Evolutionary conservation across 2,888 invertebrate genomes (phyloP).

Genomic region (Epicampocera succincta): DNA sequence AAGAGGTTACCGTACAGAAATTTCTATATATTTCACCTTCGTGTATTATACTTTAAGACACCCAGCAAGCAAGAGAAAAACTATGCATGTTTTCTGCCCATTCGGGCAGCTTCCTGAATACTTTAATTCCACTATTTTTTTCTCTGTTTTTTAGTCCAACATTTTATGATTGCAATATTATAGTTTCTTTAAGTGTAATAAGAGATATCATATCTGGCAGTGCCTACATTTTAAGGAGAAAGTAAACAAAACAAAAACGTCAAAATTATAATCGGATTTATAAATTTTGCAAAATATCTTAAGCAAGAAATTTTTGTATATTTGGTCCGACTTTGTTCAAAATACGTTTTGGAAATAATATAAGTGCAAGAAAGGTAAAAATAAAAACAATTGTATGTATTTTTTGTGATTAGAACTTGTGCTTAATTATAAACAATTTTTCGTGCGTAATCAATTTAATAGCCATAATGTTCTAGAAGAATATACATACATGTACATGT

Average conservation of each 20-base stretch:
- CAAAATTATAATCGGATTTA: conserved; percentile 58
- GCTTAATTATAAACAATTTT: background rate
- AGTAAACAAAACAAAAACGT: conserved; percentile 40
- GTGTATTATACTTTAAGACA: too few species aligned
- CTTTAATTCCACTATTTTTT: too few species aligned
- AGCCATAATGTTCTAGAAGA: too few species aligned
- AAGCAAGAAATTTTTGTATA: conserved; percentile 18
- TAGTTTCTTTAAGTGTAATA: too few species aligned
- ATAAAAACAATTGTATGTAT: background rate
- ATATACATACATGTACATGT: background rate
- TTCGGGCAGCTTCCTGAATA: too few species aligned
- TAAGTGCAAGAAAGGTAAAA: conserved; percentile 2
- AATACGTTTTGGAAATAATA: conserved; percentile 5
- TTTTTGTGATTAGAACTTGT: background rate
- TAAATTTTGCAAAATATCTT: conserved; percentile 33
- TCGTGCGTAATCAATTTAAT: background rate
- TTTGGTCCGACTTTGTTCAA: background rate
- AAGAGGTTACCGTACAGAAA: too few species aligned
- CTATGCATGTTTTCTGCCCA: too few species aligned
- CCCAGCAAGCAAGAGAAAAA: too few species aligned
- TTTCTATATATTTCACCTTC: too few species aligned
- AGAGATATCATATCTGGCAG: too few species aligned
- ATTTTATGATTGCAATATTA: too few species aligned
- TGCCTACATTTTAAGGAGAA: background rate
- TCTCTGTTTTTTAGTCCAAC: too few species aligned